Base-by-base conservation (phyloP, 2,797 vertebrate genomes). In the Meriones psammophilus region DNA sequence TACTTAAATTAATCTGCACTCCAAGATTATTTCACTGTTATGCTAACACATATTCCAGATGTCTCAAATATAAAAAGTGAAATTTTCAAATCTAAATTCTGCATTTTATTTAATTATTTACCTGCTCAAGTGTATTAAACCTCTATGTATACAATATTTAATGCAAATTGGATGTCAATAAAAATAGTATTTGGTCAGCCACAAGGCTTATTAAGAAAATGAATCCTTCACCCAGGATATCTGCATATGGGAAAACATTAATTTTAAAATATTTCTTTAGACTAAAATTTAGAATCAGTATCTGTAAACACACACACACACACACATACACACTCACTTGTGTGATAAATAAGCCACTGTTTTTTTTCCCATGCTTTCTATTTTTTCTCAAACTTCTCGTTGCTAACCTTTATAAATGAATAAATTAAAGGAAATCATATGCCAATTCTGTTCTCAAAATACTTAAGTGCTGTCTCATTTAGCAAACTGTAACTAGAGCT, bases 11-110 rank as follows among this genome's bases (percentile, higher is more conserved):
- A 26, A 14, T 36, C 9, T 89, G 26, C 5, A 39, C 18, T 68
- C 88, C 15, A 87, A 73, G 24, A 66, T 30, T 74, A 36, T 28
- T 50, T 92, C 87, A 95, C 20, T 62, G 68, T 92, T 91, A 69
- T 76, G 92, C 18, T 71, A 96, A 94, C 1, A 6, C 30, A 71
- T 28, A 97, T 7, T 73, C 95, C 62, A 95, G 89, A 95, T 10
- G 94, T 97, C 94, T 89, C 42, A 97, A 93, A 96, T 87, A 74
- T 69, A 94, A 97, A 50, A 9, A 50, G 50, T 42, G 96, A 95
- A 92, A 77, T 96, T 85, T 88, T 96, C 46, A 54, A 79, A 58
- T 36, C 77, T 90, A 95, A 97, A 95, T 7, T 94, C 54, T 96
- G 90, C 86, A 36, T 94, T 64, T 30, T 3, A 2, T 58, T 97